Conservation (phyloP, 2,113 vertebrate species). For the Hemibagrus wyckioides region DNA sequence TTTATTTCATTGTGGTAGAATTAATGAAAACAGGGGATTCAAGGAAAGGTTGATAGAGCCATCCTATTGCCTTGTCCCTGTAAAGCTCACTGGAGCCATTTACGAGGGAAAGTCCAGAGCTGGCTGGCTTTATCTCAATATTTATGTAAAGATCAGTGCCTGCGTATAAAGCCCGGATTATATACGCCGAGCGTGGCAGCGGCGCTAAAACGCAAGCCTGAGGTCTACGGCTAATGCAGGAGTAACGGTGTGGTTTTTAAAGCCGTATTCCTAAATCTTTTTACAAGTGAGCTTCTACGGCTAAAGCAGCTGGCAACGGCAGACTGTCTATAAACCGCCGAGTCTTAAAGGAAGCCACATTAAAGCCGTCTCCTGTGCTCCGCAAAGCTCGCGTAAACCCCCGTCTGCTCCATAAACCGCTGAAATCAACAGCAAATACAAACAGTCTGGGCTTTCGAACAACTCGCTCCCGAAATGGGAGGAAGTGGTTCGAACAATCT, state of each 20-base stretch:
- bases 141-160: constrained; percentile 6
- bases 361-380: constrained; percentile 28
- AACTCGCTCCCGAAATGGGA: neutral
- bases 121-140: neutral
- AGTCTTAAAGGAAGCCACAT: constrained; percentile 38
- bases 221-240: neutral
- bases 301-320: constrained; percentile 26
- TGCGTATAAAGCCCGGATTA: neutral
- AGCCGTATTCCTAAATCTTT: neutral
- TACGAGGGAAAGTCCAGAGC: neutral
- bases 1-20: neutral
- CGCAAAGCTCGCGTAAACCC: constrained; percentile 26
- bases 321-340: constrained; percentile 26
- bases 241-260: constrained; percentile 11
- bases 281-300: neutral
- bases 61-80: neutral
- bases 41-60: neutral
- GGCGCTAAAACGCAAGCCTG: neutral
- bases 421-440: neutral
- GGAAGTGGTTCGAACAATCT: neutral
- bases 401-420: constrained; percentile 9
- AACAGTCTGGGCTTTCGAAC: constrained; percentile 1
- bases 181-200: neutral
- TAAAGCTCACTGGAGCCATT: constrained; percentile 26
- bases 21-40: neutral